Base-by-base conservation (phyloP, 2,888 invertebrate genomes). In the Tachina fera region DNA sequence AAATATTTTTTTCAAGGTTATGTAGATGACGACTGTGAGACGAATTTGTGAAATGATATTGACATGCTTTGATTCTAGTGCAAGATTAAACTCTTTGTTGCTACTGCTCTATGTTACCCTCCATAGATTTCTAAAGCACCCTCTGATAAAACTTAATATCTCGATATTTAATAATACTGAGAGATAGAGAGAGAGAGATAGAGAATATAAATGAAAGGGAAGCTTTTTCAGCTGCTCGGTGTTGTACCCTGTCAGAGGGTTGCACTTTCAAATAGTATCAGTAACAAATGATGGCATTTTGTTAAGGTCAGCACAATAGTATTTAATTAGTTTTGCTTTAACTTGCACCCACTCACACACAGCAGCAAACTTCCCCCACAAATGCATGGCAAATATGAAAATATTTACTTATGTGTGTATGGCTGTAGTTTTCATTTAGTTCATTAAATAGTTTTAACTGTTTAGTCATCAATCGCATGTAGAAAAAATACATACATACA, bases 401-500 rank as follows among this genome's bases (percentile, higher is more conserved):
- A 67, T 60, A 31, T 31, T 31, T 60, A 31, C 6, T 31, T 31
- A 31, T 31, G 31, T 31, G 31, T 31, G 31, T 6, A 31, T 31
- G 31, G 0, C 31, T 31, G 31, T 31, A 68, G 81, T 81, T 81
- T 81, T 43, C 61, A 61, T 81, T 75, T 47, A 61, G 81, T 72
- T 81, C 74, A 10, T 75, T 75, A 81, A 75, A 81, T 68, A 81
- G 75, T 81, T 81, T 61, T 53, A 75, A 61, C 39, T 67, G 58
- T 83, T 86, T 86, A 80, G 86, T 86, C 86, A 86, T 86, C 86
- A 86, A 86, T 86, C 86, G 83, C 79, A 79, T 86, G 76, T 72
- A 43, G 10, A 3, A 53, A 11, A n/a, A 14, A 14, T 45, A 6
- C 31, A 14, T 49, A 39, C n/a, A 49, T 49, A 39, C n/a, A 49